Base-by-base conservation (phyloP, 2,888 invertebrate species). In the Clistopyga incitator region DNA sequence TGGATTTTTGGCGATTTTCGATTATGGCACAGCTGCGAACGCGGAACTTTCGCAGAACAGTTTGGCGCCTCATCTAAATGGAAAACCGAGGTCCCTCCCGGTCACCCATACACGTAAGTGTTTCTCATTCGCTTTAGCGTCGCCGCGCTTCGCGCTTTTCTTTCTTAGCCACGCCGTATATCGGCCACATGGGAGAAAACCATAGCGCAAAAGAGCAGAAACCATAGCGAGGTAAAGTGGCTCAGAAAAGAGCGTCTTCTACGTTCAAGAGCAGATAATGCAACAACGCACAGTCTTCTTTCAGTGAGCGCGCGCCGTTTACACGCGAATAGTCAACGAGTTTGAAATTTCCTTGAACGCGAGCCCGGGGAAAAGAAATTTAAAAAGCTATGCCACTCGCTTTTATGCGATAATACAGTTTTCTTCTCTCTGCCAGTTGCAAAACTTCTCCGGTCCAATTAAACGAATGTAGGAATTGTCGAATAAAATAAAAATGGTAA, bases 11-110 rank as follows among this genome's bases (percentile, higher is more conserved):
- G 91, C 90, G 34, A 92, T 93, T 85, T 93, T 93, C 80, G 91
- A 91, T 85, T 95, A 95, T 87, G 92, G 92, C 74, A 88, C 90
- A 23, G 91, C 93, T 80, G 94, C 94, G 20, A 92, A 94, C 85
- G 94, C 93, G 8, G 89, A 91, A 84, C 90, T 93, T 86, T 85
- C 84, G 45, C 88, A 92, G 84, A 94, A 94, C 88, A 93, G 93
- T 75, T 81, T 92, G 81, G 89, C 88, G 78, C 87, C 88, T 86
- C 86, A 91, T 89, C 89, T 90, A 84, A 91, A 91, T 90, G 91
- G 90, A 88, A 89, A 90, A 85, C 85, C 87, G 70, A 89, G 80
- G 82, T 86, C 83, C 70, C 85, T 90, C 84, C 89, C 92, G 70
- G 86, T 87, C 86, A 87, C 88, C 87, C 90, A 91, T 84, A 89